Evolutionary conservation across 1,140 invertebrate genomes (phyloP).

Genomic region (Papilio polytes): DNA sequence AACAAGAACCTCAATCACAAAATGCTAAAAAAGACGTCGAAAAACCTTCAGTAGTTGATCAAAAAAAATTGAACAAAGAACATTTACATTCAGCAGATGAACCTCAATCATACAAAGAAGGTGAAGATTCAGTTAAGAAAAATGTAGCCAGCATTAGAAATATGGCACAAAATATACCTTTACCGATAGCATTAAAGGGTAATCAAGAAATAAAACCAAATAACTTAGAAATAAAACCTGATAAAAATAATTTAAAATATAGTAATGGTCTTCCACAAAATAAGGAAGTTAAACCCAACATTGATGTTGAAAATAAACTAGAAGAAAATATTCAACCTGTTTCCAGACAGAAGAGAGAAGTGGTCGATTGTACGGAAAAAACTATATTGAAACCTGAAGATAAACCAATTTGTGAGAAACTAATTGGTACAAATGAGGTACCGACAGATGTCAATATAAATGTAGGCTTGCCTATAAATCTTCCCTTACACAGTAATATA

Average conservation of each 20-base stretch:
- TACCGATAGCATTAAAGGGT: conserved; percentile 54
- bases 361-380: conserved; percentile 69
- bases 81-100: conserved; percentile 71
- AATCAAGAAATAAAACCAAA: conserved; percentile 40
- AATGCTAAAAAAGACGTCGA: conserved; percentile 15
- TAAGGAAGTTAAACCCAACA: not conserved
- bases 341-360: conserved; percentile 71
- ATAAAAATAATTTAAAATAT: conserved; percentile 38
- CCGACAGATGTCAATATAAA: conserved; percentile 64
- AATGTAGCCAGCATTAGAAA: conserved; percentile 41
- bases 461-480: conserved; percentile 53
- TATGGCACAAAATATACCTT: conserved; percentile 48
- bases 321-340: conserved; percentile 33
- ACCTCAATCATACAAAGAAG: conserved; percentile 73
- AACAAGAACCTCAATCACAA: not conserved
- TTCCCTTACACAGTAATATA: conserved; percentile 53
- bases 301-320: conserved; percentile 38
- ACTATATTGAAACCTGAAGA: conserved; percentile 61
- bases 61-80: conserved; percentile 42
- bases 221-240: conserved; percentile 35
- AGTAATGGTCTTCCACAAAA: conserved; percentile 24
- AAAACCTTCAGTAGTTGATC: not conserved
- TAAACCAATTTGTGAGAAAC: conserved; percentile 69
- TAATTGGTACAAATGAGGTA: conserved; percentile 49
- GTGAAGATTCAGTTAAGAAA: conserved; percentile 59